Conservation (phyloP, 2,888 invertebrate species). For the Cyclophora albipunctata region DNA sequence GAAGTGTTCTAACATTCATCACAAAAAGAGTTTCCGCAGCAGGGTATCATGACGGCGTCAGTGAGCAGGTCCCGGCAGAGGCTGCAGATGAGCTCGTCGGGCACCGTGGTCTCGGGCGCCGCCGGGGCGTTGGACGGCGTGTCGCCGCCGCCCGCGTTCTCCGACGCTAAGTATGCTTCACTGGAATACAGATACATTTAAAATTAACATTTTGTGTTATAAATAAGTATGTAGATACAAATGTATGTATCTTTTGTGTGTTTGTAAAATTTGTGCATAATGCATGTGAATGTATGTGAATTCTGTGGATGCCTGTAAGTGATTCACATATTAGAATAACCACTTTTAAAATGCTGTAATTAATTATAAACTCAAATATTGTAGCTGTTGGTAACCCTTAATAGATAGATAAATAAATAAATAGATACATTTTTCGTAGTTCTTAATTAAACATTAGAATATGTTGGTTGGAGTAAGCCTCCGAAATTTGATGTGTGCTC, state of each 20-base stretch:
- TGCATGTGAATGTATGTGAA: neutral
- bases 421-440: no score
- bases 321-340: neutral
- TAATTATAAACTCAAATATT: no score
- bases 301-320: neutral
- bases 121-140: slow-evolving; percentile 79
- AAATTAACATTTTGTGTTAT: neutral
- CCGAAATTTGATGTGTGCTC: no score
- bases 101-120: slow-evolving; percentile 85
- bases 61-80: slow-evolving; percentile 93
- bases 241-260: no score
- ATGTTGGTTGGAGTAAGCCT: no score
- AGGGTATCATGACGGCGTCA: slow-evolving; percentile 98
- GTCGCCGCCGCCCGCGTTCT: slow-evolving; percentile 73
- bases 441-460: no score
- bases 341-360: neutral
- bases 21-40: slow-evolving; percentile 98
- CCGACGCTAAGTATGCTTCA: slow-evolving; percentile 85
- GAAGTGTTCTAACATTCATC: slow-evolving; percentile 89
- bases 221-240: no score
- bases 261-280: no score
- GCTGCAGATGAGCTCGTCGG: slow-evolving; percentile 93
- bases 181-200: slow-evolving; percentile 45
- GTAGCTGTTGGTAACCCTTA: no score
- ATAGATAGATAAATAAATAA: no score